These are phyloP conservation scores for Actinostola sp. DNA, from an alignment of 92 coral and sea anemone genomes.

Conservation along the genomic window DNA sequence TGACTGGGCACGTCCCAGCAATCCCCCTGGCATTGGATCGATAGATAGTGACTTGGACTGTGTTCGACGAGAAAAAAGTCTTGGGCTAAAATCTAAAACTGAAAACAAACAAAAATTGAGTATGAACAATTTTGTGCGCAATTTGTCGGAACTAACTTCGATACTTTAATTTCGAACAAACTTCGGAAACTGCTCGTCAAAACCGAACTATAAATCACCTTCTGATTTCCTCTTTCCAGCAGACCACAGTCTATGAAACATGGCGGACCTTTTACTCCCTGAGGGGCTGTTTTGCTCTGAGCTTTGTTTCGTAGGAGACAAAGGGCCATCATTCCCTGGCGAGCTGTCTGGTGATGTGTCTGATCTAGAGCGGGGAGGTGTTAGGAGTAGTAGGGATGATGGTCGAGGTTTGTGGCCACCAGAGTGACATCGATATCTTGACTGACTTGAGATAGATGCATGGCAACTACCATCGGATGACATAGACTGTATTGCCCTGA, in stretches of 20 bases:
- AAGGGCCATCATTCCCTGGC: neutral
- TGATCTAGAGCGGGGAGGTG: constrained; percentile 28
- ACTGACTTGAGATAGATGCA: constrained; percentile 11
- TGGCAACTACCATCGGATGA: constrained; percentile 14
- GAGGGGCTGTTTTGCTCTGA: constrained; percentile 18
- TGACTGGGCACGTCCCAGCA: constrained; percentile 42
- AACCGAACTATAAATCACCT: constrained; percentile 12
- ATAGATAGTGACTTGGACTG: constrained; percentile 47
- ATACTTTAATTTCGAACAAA: too few relatives aligned
- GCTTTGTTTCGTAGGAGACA: constrained; percentile 10
- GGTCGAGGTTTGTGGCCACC: constrained; percentile 36
- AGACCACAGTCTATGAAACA: constrained; percentile 24
- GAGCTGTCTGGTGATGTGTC: constrained; percentile 18
- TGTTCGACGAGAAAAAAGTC: constrained; percentile 27
- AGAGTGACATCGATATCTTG: constrained; percentile 14
- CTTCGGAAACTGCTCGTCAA: too few relatives aligned
- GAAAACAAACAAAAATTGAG: neutral
- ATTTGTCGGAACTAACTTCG: too few relatives aligned
- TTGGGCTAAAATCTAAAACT: constrained; percentile 18
- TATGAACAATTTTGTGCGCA: too few relatives aligned
- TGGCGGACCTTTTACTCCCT: constrained; percentile 6
- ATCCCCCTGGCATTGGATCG: constrained; percentile 29
- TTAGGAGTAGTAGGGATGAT: constrained; percentile 16
- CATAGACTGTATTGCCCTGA: constrained; percentile 33
- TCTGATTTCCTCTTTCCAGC: constrained; percentile 31